Evolutionary conservation across 2,797 vertebrate genomes (phyloP), one percentile per base, ranked within the genome.

Genomic region (Neostethus bicornis): DNA sequence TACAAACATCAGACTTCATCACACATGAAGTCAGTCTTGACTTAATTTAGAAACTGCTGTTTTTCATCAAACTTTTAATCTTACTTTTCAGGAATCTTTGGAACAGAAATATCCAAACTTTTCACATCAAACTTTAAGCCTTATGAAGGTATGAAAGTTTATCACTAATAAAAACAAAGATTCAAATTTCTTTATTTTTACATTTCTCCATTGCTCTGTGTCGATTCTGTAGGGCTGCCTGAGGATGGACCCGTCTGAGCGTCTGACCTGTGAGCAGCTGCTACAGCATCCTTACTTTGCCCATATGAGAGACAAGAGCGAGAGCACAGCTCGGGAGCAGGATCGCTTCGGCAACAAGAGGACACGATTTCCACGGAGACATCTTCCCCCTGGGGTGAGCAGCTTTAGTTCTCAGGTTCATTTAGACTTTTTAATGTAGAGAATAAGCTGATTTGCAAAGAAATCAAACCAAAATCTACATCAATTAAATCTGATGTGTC

Each of bases 271-370:
- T 4, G 94, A 95, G 81, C 94, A 95, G 89, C 90, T 98, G 45
- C 86, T 98, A 62, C 92, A 92, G 41, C 94, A 96, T 1, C 88
- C 94, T 0, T 98, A 97, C 53, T 96, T 98, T 43, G 92, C 95
- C 81, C 92, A 91, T 79, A 77, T 94, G 25, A 87, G 92, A 32
- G 92, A 93, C 23, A 89, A 83, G 25, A 88, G 62, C 0, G 83
- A 91, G 19, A 70, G 74, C 48, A 51, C 64, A 13, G 80, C 86
- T 0, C 88, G 85, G 25, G 94, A 95, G 25, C 90, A 77, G 0
- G 90, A 93, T 0, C 92, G 86, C 45, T 37, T 72, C 0, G 16
- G 78, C 67, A 88, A 88, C 84, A 94, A 87, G 81, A 61, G 91
- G 51, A 72, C 74, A 0, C 88, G 90, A 21, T 80, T 88, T 24